Evolutionary conservation across 2,888 invertebrate species (phyloP).

Genomic region (Acrocyrtus sp.): DNA sequence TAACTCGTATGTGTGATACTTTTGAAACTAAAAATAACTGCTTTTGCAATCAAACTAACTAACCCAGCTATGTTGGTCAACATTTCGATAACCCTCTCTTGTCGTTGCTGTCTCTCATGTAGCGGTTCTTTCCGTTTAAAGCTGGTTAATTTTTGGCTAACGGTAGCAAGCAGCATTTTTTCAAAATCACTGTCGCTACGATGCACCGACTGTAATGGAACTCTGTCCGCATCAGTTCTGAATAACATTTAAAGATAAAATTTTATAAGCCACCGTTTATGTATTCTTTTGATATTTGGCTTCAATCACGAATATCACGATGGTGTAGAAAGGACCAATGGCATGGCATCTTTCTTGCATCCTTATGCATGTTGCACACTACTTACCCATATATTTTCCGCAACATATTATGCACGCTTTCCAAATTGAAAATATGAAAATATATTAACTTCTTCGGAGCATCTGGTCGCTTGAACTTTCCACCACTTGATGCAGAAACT

Average conservation of each 20-base stretch:
- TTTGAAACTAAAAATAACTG: not conserved
- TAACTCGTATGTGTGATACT: not conserved
- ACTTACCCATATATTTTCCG: slow-evolving; percentile 39
- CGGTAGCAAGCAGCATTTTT: slow-evolving; percentile 34
- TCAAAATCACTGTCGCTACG: slow-evolving; percentile 37
- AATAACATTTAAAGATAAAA: too few species aligned
- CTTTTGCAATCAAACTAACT: not conserved
- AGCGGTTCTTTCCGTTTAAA: slow-evolving; percentile 44
- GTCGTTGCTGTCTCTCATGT: slow-evolving; percentile 35
- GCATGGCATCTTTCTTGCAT: too few species aligned
- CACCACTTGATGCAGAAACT: slow-evolving; percentile 1
- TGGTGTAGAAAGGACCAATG: too few species aligned
- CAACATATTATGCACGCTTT: slow-evolving; percentile 44
- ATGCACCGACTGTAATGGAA: not conserved
- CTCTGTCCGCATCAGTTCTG: slow-evolving; percentile 15
- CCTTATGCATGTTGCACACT: not conserved
- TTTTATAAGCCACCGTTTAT: too few species aligned
- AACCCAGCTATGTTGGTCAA: slow-evolving; percentile 32
- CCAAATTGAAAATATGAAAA: slow-evolving; percentile 49
- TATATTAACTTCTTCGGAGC: slow-evolving; percentile 15
- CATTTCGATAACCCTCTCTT: slow-evolving; percentile 1
- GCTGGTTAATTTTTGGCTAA: slow-evolving; percentile 46
- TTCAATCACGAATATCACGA: too few species aligned
- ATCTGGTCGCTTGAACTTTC: slow-evolving; percentile 39
- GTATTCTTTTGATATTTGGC: too few species aligned